phyloP scores from a whole-genome alignment of 2,888 invertebrate species.

The Agrotis ipsilon region DNA sequence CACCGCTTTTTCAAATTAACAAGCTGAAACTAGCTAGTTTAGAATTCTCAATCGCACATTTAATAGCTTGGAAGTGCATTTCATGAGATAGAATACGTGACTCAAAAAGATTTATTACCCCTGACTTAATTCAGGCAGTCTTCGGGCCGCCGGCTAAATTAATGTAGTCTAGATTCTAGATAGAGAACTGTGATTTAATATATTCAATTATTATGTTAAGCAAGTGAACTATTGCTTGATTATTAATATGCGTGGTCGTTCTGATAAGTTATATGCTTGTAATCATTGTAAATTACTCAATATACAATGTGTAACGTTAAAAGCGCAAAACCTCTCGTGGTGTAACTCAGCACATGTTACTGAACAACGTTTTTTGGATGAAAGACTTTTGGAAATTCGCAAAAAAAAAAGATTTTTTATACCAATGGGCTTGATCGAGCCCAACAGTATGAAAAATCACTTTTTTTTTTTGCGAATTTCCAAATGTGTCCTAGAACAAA shows the following conservation, averaged over 20 bases:
- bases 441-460: no score
- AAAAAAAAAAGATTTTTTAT: no score
- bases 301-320: no score
- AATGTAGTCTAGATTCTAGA: constrained; percentile 71
- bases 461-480: no score
- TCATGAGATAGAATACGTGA: constrained; percentile 80
- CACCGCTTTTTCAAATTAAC: constrained; percentile 56
- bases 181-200: constrained; percentile 59
- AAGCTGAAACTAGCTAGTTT: constrained; percentile 58
- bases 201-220: constrained; percentile 59
- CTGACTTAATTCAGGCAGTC: constrained; percentile 77
- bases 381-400: no score
- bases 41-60: constrained; percentile 67
- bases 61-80: constrained; percentile 79
- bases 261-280: constrained; percentile 1
- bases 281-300: not conserved
- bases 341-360: no score
- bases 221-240: constrained; percentile 55
- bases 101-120: constrained; percentile 79
- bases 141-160: constrained; percentile 74
- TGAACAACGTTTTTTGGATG: no score
- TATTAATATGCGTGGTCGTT: constrained; percentile 36
- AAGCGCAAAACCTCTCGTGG: no score
- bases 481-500: no score
- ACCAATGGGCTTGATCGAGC: no score